A percentile compares a stretch with the other conserved stretches of the same genome.
These are phyloP conservation scores for Cepaea hortensis DNA, from an alignment of 2,888 invertebrate genomes.

Conservation along the genomic window DNA sequence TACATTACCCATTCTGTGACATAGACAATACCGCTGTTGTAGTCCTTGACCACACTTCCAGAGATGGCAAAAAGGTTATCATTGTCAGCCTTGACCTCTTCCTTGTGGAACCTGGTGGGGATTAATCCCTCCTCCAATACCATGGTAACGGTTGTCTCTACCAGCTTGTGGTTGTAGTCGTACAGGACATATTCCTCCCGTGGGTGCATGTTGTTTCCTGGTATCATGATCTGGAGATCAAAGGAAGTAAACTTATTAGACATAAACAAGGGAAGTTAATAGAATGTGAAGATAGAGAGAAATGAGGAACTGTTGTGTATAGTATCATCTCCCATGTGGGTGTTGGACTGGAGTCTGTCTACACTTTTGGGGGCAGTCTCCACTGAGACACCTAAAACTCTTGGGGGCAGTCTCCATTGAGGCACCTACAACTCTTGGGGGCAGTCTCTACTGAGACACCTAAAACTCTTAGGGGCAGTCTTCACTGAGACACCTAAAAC, in stretches of 20 bases:
- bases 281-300: too few species aligned
- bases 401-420: too few species aligned
- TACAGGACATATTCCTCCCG: conserved; percentile 28
- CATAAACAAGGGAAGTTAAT: too few species aligned
- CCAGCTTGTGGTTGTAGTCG: conserved; percentile 37
- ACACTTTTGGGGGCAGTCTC: too few species aligned
- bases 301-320: too few species aligned
- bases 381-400: too few species aligned
- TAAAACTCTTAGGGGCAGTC: too few species aligned
- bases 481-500: too few species aligned
- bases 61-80: conserved; percentile 5
- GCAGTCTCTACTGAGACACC: too few species aligned
- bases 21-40: conserved; percentile 16
- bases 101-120: neutral
- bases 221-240: neutral
- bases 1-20: conserved; percentile 30
- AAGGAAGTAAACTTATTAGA: neutral
- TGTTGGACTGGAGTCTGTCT: too few species aligned
- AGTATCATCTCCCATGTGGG: too few species aligned
- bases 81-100: neutral
- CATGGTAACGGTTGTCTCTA: conserved; percentile 26
- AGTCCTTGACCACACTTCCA: conserved; percentile 28
- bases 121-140: neutral
- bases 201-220: neutral
- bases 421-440: too few species aligned